Conservation (phyloP, 2,113 vertebrate species). For the Hoplias malabaricus region DNA sequence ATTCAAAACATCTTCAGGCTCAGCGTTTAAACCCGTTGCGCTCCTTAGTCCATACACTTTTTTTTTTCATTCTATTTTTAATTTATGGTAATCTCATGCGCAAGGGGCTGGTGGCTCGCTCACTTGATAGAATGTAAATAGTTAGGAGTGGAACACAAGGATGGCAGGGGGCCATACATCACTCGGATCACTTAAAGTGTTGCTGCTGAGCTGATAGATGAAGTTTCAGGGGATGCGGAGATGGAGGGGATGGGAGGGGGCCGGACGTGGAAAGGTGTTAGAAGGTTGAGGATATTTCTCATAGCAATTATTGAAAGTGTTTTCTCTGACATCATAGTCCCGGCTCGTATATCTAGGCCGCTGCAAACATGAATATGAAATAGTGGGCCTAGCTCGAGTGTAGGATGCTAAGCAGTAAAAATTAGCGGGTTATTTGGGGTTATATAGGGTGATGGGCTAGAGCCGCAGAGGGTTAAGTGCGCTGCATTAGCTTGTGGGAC, state of each 20-base stretch:
- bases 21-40: slow-evolving; percentile 14
- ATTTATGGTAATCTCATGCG: slow-evolving; percentile 88
- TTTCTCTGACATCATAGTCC: slow-evolving; percentile 89
- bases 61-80: too few species aligned
- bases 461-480: slow-evolving; percentile 63
- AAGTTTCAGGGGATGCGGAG: slow-evolving; percentile 82
- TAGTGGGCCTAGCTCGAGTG: slow-evolving; percentile 68
- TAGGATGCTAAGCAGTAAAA: slow-evolving; percentile 72
- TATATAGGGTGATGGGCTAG: slow-evolving; percentile 69
- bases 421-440: slow-evolving; percentile 70
- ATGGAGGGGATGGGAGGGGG: slow-evolving; percentile 70
- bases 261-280: slow-evolving; percentile 83
- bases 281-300: slow-evolving; percentile 93
- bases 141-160: slow-evolving; percentile 81
- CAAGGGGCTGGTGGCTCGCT: slow-evolving; percentile 82
- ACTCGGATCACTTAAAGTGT: slow-evolving; percentile 89
- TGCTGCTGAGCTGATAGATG: slow-evolving; percentile 88
- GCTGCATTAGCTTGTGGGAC: slow-evolving; percentile 59
- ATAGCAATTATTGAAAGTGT: slow-evolving; percentile 96
- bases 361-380: slow-evolving; percentile 78
- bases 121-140: slow-evolving; percentile 92
- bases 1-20: neutral
- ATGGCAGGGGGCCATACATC: slow-evolving; percentile 88
- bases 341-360: slow-evolving; percentile 83
- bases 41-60: slow-evolving; percentile 1